Evolutionary conservation across 2,888 invertebrate genomes (phyloP).

Genomic region (Aphodius sticticus): DNA sequence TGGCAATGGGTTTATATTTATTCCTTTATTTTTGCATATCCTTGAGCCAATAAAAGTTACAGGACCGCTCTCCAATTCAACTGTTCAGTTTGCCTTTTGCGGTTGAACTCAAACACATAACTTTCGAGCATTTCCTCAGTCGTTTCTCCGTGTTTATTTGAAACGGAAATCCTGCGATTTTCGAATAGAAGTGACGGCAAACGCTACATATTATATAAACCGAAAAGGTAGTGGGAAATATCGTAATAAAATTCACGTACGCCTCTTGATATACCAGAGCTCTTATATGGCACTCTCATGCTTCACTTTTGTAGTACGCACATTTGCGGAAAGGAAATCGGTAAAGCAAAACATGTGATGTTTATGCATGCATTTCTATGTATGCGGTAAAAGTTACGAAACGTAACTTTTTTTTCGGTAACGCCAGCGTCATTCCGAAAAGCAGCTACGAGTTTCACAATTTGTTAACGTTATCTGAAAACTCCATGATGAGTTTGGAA

Average conservation of each 20-base stretch:
- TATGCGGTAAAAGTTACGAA: neutral
- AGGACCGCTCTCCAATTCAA: neutral
- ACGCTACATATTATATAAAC: neutral
- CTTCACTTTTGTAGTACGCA: neutral
- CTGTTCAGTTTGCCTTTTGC: neutral
- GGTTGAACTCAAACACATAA: neutral
- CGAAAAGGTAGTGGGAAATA: neutral
- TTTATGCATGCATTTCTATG: neutral
- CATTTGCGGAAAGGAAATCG: neutral
- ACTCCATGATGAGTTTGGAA: neutral
- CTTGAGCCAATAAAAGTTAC: no score
- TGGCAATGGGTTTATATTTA: no score
- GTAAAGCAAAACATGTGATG: neutral
- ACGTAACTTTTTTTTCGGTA: no score
- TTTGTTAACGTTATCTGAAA: neutral
- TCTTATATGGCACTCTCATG: neutral
- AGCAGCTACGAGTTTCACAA: neutral
- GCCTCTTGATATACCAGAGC: neutral
- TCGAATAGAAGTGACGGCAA: neutral
- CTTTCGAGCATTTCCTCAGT: neutral
- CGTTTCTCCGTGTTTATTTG: neutral
- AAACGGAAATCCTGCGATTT: neutral
- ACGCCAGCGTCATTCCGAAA: neutral
- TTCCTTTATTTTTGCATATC: no score
- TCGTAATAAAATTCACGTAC: neutral